Evolutionary conservation across 2,888 invertebrate species (phyloP).

Genomic region (Elysia crispata): DNA sequence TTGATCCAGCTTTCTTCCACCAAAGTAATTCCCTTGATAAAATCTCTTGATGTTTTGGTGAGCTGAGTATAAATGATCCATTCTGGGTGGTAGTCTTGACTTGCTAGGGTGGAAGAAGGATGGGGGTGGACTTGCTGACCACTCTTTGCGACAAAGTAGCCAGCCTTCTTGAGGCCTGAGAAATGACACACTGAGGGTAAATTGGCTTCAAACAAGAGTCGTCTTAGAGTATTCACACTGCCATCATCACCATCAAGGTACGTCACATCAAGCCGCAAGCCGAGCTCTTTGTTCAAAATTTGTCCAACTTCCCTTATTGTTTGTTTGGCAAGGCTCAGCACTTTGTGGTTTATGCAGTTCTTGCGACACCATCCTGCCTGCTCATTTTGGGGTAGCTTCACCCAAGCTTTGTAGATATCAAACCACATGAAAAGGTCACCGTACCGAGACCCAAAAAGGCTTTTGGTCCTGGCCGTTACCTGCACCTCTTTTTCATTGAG

Average conservation of each 20-base stretch:
- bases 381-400: slow-evolving; percentile 56
- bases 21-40: slow-evolving; percentile 66
- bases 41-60: slow-evolving; percentile 64
- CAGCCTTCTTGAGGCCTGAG: slow-evolving; percentile 66
- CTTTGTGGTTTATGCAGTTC: slow-evolving; percentile 75
- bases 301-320: slow-evolving; percentile 61
- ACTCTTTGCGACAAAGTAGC: slow-evolving; percentile 60
- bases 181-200: slow-evolving; percentile 63
- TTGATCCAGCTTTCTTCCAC: slow-evolving; percentile 61
- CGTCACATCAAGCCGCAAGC: slow-evolving; percentile 50
- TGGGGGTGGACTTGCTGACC: slow-evolving; percentile 63
- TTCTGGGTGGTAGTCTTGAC: slow-evolving; percentile 60
- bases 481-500: slow-evolving; percentile 65
- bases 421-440: slow-evolving; percentile 71
- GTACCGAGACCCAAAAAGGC: slow-evolving; percentile 64
- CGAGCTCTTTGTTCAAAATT: slow-evolving; percentile 59
- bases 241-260: slow-evolving; percentile 53
- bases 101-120: slow-evolving; percentile 67
- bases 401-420: slow-evolving; percentile 68
- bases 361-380: slow-evolving; percentile 70
- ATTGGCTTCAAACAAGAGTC: slow-evolving; percentile 63
- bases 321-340: slow-evolving; percentile 65
- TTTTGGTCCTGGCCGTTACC: slow-evolving; percentile 64
- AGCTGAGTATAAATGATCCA: slow-evolving; percentile 69
- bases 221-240: slow-evolving; percentile 53